Base-by-base conservation (phyloP, 2,888 invertebrate species). In the Lepidochitona cinerea region DNA sequence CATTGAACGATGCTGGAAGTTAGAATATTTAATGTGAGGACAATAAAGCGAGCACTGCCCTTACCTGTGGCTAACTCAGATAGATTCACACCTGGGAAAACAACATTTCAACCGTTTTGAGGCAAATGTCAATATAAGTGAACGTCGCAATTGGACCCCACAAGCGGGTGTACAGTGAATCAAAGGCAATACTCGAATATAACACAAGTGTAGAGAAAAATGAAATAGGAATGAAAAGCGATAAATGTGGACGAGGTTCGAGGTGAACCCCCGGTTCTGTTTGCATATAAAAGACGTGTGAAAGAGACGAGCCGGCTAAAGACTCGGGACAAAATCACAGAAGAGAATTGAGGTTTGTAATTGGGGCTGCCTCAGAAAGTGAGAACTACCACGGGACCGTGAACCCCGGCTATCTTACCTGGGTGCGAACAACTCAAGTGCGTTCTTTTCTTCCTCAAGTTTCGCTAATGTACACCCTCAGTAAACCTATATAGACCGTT, bases 11-110 rank as follows among this genome's bases (percentile, higher is more conserved):
- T 49, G 18, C 14, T 18, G 29, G 23, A 29, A 14, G 59, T 59
- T 59, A 59, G 59, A 18, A 59, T 59, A 59, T 59, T 59, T 59
- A 59, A 59, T 59, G 59, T 59, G 29, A 59, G 23, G 32, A 59
- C 29, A 59, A 32, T 23, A 14, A 14, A 29, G 23, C 29, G 59
- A 32, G 59, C 49, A 59, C 2, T 23, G 29, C 59, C 14, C 26
- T 23, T 29, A 32, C 14, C 12, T 26, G 59, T 14, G 29, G 29
- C 59, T 23, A 23, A 59, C n/a, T 29, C 59, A 59, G 59, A 32
- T 59, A 59, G 29, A 59, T 59, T 59, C 59, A 32, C 59, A 59
- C 59, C 59, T 59, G 59, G 29, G 29, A 59, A 23, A 59, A 59
- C 59, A 59, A 59, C 59, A 23, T 23, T 23, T 59, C 29, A 59